These are phyloP conservation scores for Drosophila basisetae DNA, from an alignment of 2,888 invertebrate species.

Conservation along the genomic window DNA sequence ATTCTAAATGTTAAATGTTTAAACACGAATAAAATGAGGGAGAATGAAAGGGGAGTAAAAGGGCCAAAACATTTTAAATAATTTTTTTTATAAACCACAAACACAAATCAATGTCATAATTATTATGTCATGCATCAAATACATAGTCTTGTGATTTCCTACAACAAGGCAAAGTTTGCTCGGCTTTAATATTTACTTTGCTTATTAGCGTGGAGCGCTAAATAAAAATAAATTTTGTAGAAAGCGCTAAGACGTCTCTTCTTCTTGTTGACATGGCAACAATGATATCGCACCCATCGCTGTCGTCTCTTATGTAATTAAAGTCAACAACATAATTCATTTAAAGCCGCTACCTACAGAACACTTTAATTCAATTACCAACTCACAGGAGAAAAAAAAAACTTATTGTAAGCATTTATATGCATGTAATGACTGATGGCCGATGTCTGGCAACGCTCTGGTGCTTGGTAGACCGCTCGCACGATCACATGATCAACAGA, in stretches of 20 bases:
- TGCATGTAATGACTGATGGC: neutral
- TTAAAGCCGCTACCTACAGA: constrained; percentile 27
- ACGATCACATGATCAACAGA: constrained; percentile 20
- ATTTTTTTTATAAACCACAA: constrained; percentile 13
- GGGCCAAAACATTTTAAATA: constrained; percentile 5
- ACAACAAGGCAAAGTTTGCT: constrained; percentile 28
- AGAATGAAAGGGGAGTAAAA: neutral
- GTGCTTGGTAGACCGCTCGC: neutral
- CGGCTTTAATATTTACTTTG: constrained; percentile 46
- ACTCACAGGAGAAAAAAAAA: neutral
- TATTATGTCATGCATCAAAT: constrained; percentile 63
- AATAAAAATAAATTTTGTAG: constrained; percentile 38
- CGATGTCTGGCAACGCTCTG: constrained; percentile 37
- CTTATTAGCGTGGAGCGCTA: constrained; percentile 34
- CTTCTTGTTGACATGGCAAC: constrained; percentile 49
- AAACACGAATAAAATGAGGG: neutral
- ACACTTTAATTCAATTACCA: constrained; percentile 1
- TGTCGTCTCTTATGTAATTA: constrained; percentile 39
- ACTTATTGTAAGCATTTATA: constrained; percentile 4
- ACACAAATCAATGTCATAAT: constrained; percentile 57
- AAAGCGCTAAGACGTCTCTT: constrained; percentile 28
- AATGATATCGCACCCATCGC: constrained; percentile 29
- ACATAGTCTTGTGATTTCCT: constrained; percentile 64
- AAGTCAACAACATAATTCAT: constrained; percentile 47
- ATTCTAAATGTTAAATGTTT: constrained; percentile 30